Conservation (phyloP, 2,113 vertebrate genomes). For the Urocynchramus pylzowi region DNA sequence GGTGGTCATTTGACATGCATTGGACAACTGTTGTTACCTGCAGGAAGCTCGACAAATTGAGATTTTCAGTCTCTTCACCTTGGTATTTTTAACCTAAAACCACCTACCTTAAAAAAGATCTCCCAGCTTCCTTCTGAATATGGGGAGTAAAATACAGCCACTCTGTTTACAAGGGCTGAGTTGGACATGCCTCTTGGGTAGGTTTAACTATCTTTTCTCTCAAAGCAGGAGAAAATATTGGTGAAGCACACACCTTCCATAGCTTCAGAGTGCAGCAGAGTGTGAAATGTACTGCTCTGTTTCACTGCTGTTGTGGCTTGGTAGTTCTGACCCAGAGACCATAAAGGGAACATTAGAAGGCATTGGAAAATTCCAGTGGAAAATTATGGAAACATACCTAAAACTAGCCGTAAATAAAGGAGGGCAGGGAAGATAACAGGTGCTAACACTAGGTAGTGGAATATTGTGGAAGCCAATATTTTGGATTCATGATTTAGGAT, state of each 20-base stretch:
- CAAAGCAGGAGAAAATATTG: neutral
- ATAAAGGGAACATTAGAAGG: neutral
- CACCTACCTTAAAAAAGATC: neutral
- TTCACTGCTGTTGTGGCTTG: neutral
- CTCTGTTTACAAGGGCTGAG: neutral
- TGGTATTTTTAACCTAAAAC: neutral
- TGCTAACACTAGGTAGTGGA: neutral
- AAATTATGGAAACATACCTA: neutral
- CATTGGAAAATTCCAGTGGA: fast-evolving
- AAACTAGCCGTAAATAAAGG: neutral
- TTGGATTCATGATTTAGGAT: neutral
- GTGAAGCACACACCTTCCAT: neutral
- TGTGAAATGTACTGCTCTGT: fast-evolving
- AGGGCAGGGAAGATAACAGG: neutral
- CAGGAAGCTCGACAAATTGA: neutral
- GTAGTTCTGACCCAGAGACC: neutral
- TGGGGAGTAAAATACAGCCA: neutral
- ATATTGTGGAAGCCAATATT: neutral
- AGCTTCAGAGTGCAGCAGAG: neutral
- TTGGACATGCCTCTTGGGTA: neutral
- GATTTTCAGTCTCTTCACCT: neutral
- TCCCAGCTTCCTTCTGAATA: neutral
- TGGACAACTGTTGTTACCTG: neutral
- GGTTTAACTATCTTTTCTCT: neutral
- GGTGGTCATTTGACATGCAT: neutral